These are phyloP conservation scores for Camelus dromedarius DNA, from an alignment of 2,113 vertebrate species.

Conservation along the genomic window DNA sequence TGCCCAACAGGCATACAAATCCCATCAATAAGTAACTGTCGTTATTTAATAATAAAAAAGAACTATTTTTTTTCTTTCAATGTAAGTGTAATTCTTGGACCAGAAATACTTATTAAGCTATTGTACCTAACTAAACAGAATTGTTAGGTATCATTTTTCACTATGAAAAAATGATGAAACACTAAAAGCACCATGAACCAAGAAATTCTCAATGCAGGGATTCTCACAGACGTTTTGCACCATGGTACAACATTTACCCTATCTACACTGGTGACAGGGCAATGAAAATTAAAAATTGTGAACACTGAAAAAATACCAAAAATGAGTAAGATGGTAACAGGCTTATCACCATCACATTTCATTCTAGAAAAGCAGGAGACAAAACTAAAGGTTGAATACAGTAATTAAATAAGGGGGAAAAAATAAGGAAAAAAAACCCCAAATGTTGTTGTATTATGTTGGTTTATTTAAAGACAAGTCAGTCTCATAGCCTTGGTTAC, in stretches of 20 bases:
- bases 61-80: not conserved
- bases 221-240: not conserved
- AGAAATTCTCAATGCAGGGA: not conserved
- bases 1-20: not conserved
- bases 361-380: not conserved
- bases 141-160: not conserved
- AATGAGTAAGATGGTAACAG: not conserved
- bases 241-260: not conserved
- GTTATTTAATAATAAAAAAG: not conserved
- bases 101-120: not conserved
- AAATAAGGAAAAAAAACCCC: not conserved
- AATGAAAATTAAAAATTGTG: not conserved
- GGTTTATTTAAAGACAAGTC: not conserved
- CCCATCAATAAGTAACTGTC: not conserved
- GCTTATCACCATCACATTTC: not conserved
- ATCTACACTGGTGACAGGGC: not conserved
- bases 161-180: not conserved
- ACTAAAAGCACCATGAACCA: not conserved
- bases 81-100: not conserved
- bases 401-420: not conserved
- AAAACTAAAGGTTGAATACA: slow-evolving; percentile 28
- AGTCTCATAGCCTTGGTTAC: not conserved
- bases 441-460: not conserved
- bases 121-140: not conserved
- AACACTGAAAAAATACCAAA: not conserved